These are phyloP conservation scores for Halcyon malimbica DNA, from an alignment of 2,113 vertebrate genomes.

Conservation along the genomic window DNA sequence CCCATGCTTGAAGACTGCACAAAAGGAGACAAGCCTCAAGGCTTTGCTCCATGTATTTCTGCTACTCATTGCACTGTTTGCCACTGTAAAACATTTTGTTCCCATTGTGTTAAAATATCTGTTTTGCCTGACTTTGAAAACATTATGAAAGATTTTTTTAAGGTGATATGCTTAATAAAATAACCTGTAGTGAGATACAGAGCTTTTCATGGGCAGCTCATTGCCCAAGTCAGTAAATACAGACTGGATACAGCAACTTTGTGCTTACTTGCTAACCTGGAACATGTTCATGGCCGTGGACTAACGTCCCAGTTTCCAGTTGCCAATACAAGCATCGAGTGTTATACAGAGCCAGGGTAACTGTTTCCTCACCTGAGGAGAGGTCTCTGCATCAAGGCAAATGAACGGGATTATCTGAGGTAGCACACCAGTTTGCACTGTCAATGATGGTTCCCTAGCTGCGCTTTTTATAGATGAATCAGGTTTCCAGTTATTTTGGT, in stretches of 20 bases:
- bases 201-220: neutral
- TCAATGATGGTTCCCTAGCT: neutral
- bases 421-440: neutral
- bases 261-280: neutral
- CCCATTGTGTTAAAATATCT: neutral
- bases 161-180: neutral
- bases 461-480: constrained; percentile 56
- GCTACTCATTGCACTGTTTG: neutral
- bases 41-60: neutral
- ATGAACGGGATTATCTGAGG: neutral
- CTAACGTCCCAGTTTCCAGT: neutral
- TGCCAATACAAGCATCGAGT: constrained; percentile 14
- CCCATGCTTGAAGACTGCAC: neutral
- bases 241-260: neutral
- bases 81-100: neutral
- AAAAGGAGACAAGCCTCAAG: neutral
- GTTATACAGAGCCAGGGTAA: neutral
- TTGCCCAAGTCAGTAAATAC: constrained; percentile 50
- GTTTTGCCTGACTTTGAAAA: neutral
- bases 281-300: neutral
- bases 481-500: constrained; percentile 42
- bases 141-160: neutral
- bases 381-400: neutral
- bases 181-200: neutral
- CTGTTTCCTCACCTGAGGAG: neutral